Base-by-base conservation (phyloP, 2,113 vertebrate species). In the Eublepharis macularius region DNA sequence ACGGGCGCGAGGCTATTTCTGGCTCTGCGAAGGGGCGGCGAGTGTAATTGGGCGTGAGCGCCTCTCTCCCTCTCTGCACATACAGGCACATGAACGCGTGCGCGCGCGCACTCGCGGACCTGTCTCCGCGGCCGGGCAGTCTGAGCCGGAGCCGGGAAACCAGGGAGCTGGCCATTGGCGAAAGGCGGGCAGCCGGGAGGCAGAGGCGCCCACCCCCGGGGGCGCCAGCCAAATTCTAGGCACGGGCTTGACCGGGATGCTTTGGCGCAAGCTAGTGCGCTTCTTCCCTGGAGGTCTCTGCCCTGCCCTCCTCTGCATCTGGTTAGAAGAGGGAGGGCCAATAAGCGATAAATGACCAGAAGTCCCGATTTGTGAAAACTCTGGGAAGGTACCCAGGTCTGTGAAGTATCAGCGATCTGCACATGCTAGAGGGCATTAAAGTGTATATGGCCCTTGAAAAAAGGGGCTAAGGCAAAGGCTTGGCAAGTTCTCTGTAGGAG, bases 1-100 rank as follows among this genome's bases (percentile, higher is more conserved):
- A 54, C 72, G 80, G 74, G 78, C 72, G 69, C 24, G 81, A 54
- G 89, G 89, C 93, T 93, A 93, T 93, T 94, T 91, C 92, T 88
- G 91, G 92, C 90, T 81, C 68, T 4, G 85, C 29, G 82, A 87
- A 84, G 87, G 91, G 91, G 92, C 86, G 87, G 76, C 86, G 69
- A 51, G 78, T 34, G 32, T 43, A 66, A 70, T 57, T 54, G 83
- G 16, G 84, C 76, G 68, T 39, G 84, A 47, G 76, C 6, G 81
- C 2, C 26, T 63, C 60, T 8, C 60, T 6, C 60, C 19, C 54
- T 16, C 54, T 13, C 51, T 60, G 19, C 1, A 17, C 72, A 77
- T 39, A 51, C 21, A n/a, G 10, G 83, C 16, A 45, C 2, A 45
- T 63, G 84, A 21, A 47, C 74, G 73, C 49, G 83, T 39, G 76